Base-by-base conservation (phyloP, 92 coral and sea anemone genomes). In the Zoanthus sansibaricus region DNA sequence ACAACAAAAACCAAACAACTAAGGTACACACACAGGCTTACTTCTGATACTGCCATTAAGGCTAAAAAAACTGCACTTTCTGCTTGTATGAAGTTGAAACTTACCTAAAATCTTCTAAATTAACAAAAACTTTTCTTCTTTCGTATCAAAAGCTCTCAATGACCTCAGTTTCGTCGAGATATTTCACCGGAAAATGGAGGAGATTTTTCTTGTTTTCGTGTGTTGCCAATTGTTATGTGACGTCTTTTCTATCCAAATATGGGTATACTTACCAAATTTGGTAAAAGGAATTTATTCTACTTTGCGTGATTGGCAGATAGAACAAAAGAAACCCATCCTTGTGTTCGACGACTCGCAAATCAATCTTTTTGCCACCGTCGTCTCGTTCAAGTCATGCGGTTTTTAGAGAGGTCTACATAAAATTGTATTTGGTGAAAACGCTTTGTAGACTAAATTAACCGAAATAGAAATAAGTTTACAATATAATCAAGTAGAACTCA, bases 1-100 rank as follows among this genome's bases (percentile, higher is more conserved):
- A 93, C 98, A 94, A 94, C 98, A 94, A 93, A 94, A 89, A 90
- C 98, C 92, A 88, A 89, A 94, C 94, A 94, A 94, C 90, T 90
- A 87, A 72, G 83, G 88, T 49, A 31, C 46, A 31, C 56, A 9
- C 71, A 33, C 42, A 30, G 14, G 9, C 9, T 49, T 12, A 72
- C 16, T 14, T 20, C 76, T 72, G 21, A 8, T 37, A 12, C 76
- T 72, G n/a, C 76, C 76, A 16, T 72, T 16, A 72, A 13, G 51
- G 76, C 16, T 72, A 4, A 7, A 72, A 17, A 8, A 72, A 44
- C n/a, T 14, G 9, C 9, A 72, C n/a, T 30, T 33, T 72, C n/a
- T 47, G 49, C 8, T 72, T 37, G 49, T 72, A 14, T 7, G 76
- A 33, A 33, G 46, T 7, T 33, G 9, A 71, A n/a, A 72, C 76